Conservation (phyloP, 2,888 invertebrate species). For the Erpobdella octoculata region DNA sequence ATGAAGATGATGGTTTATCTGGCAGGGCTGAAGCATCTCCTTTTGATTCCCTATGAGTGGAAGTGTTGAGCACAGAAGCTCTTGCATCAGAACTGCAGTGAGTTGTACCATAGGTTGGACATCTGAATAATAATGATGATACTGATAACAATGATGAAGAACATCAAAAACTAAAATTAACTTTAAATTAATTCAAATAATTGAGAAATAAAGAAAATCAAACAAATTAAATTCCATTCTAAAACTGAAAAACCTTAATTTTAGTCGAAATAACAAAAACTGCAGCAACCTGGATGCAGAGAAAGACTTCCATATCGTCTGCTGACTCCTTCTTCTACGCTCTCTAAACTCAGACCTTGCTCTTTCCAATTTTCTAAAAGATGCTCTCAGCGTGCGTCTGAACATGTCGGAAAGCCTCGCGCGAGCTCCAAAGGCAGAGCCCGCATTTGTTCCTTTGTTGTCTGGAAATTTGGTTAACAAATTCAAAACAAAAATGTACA, state of each 20-base stretch:
- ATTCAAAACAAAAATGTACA: too few species aligned
- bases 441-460: not conserved
- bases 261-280: too few species aligned
- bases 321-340: slow-evolving; percentile 1
- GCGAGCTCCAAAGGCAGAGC: not conserved
- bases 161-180: too few species aligned
- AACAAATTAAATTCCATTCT: too few species aligned
- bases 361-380: slow-evolving; percentile 11
- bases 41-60: not conserved
- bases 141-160: too few species aligned
- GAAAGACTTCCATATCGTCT: slow-evolving; percentile 15
- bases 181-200: too few species aligned
- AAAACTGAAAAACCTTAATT: too few species aligned
- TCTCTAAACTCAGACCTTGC: slow-evolving; percentile 13
- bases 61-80: not conserved
- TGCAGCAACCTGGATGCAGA: slow-evolving; percentile 15
- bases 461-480: too few species aligned
- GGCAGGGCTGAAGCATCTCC: not conserved
- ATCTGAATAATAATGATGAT: not conserved
- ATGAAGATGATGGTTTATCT: not conserved
- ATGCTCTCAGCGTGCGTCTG: slow-evolving; percentile 14
- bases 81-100: not conserved
- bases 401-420: not conserved
- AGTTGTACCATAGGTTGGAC: not conserved
- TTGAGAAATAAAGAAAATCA: too few species aligned